Evolutionary conservation across 2,113 vertebrate species (phyloP).

Genomic region (Mus spicilegus): DNA sequence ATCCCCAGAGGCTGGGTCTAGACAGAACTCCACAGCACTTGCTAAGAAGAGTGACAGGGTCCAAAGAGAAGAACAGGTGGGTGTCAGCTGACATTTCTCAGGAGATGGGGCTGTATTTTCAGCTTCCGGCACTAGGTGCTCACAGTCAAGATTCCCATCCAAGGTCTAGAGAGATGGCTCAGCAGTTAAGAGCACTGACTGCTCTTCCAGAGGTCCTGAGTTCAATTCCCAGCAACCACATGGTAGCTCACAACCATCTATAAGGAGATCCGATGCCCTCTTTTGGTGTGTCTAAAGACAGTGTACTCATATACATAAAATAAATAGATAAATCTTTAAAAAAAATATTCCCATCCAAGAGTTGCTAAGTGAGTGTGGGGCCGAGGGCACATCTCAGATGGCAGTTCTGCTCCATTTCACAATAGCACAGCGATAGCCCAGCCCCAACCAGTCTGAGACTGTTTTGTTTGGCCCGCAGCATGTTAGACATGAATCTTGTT

Average conservation of each 20-base stretch:
- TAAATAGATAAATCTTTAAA: too few relatives aligned
- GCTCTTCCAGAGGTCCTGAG: too few relatives aligned
- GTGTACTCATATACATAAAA: too few relatives aligned
- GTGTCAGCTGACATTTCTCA: neutral
- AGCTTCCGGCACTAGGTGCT: neutral
- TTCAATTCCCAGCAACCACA: too few relatives aligned
- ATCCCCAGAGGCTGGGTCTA: neutral
- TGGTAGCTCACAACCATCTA: too few relatives aligned
- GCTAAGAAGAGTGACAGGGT: neutral
- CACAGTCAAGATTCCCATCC: neutral
- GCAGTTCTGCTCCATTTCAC: neutral
- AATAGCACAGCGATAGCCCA: neutral
- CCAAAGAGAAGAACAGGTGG: neutral
- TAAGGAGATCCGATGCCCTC: too few relatives aligned
- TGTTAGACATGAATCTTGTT: neutral
- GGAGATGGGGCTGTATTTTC: neutral
- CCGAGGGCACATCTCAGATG: too few relatives aligned
- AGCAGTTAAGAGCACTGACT: too few relatives aligned
- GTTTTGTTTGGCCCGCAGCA: constrained; percentile 28
- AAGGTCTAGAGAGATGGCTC: too few relatives aligned
- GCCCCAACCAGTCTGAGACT: neutral
- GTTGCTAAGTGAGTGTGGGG: neutral
- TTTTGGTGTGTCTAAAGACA: too few relatives aligned
- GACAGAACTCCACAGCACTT: neutral
- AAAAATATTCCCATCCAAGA: neutral